Evolutionary conservation across 1,140 invertebrate genomes (phyloP), one percentile per base, ranked within the genome.

Genomic region (Bombus fervidus): DNA sequence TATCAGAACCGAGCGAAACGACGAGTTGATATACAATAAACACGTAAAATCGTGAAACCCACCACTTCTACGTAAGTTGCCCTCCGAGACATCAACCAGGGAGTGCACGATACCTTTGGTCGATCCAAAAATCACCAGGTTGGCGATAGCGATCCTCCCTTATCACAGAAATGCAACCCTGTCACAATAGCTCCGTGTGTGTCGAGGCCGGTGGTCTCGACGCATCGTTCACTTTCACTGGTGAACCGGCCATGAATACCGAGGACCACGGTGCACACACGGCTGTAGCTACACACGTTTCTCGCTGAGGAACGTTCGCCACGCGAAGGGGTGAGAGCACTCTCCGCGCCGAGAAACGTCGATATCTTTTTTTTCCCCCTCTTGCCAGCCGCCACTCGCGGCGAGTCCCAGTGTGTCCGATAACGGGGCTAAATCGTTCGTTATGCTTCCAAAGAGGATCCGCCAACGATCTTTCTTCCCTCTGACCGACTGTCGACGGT

Each of bases 221-320:
- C 85, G 86, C 88, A 89, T 89, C 85, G 83, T 89, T 93, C 92
- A 93, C 92, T 93, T 93, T 93, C 92, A 93, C 92, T 90, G 85
- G 82, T 76, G 83, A 81, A 62, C 71, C 75, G 75, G 47, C 77
- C 79, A 47, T 66, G 47, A 69, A 74, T n/a, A 62, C 59, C 59
- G 57, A 79, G 83, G 87, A 84, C 66, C 28, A 18, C 53, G 37
- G 66, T 57, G 76, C 66, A 83, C 81, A 83, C 81, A 80, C 78
- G 59, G 8, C 64, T 75, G 87, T 71, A 64, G 79, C 43, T 88
- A 69, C 75, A 84, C 86, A 84, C 86, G 84, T 68, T 85, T 53
- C 71, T 79, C 87, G 43, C 15, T 64, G 47, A 77, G 53, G 47
- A 76, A 43, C 76, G 86, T 81, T 84, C 87, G 77, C 64, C 87